Percentiles rank a stretch among this genome's conserved stretches.
Conservation (phyloP, 2,113 vertebrate genomes). For the Gracilinanus agilis region DNA sequence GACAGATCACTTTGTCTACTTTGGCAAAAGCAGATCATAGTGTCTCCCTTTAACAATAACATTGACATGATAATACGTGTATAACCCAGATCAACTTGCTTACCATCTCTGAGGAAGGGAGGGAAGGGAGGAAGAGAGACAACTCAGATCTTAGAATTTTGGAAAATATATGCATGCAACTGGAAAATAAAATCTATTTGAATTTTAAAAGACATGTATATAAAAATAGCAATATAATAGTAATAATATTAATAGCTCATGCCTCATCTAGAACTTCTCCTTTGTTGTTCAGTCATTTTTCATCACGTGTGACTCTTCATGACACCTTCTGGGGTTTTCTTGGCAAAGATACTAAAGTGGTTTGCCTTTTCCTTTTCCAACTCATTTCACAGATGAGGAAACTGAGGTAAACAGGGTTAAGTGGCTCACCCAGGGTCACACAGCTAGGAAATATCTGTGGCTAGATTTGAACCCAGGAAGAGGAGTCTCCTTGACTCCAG, state of each 20-base stretch:
- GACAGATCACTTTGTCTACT: background rate
- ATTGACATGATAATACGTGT: background rate
- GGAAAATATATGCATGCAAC: too few species aligned
- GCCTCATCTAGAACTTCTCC: background rate
- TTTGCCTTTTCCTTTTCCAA: background rate
- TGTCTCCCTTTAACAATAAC: background rate
- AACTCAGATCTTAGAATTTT: too few species aligned
- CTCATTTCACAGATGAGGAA: background rate
- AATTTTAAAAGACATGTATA: too few species aligned
- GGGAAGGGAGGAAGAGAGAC: too few species aligned
- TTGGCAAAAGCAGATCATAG: background rate
- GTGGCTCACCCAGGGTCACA: background rate
- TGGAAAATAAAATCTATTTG: too few species aligned
- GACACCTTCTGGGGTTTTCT: background rate
- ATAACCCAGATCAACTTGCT: too few species aligned
- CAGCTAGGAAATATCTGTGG: background rate
- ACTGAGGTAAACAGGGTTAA: background rate
- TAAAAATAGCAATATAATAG: too few species aligned
- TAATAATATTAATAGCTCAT: background rate
- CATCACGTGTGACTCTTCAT: background rate
- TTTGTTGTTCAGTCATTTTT: background rate
- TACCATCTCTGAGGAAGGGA: too few species aligned
- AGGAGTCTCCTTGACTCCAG: background rate
- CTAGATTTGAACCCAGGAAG: background rate
- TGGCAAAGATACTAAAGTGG: background rate